These are phyloP conservation scores for Rhagium mordax DNA, from an alignment of 2,888 invertebrate genomes.

Conservation along the genomic window DNA sequence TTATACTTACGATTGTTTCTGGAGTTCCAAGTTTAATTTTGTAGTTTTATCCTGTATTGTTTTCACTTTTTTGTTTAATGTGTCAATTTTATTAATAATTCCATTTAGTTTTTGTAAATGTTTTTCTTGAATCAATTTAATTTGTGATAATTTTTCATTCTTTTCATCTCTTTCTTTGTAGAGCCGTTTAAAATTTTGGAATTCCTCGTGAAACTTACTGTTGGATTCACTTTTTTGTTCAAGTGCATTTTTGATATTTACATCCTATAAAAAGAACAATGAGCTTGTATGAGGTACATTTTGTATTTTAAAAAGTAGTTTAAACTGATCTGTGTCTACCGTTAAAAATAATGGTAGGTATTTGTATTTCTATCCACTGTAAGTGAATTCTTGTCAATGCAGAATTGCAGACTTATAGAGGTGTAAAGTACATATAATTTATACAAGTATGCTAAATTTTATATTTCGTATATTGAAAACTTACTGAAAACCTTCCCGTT, in stretches of 20 bases:
- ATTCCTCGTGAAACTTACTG: neutral
- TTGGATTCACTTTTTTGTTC: neutral
- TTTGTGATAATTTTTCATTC: neutral
- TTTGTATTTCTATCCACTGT: too few species aligned
- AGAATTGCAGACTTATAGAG: too few species aligned
- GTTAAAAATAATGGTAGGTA: too few species aligned
- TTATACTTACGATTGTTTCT: conserved; percentile 27
- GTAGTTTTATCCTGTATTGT: neutral
- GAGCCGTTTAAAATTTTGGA: neutral
- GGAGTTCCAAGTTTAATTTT: conserved; percentile 16
- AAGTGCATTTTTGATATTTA: conserved; percentile 4
- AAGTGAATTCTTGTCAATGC: too few species aligned
- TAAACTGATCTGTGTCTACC: too few species aligned
- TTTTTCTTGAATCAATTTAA: neutral
- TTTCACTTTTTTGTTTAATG: neutral
- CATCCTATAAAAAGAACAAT: conserved; percentile 12
- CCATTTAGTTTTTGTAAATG: conserved; percentile 4
- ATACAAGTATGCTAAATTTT: too few species aligned
- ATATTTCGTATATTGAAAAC: too few species aligned
- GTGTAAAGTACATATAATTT: too few species aligned
- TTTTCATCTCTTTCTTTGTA: conserved; percentile 11
- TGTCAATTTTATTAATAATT: neutral
- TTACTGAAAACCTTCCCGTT: too few species aligned
- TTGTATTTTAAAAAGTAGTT: too few species aligned
- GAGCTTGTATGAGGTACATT: too few species aligned